Evolutionary conservation across 2,888 invertebrate genomes (phyloP), one percentile per base, ranked within the genome.

Genomic region (Stenotaenia linearis): DNA sequence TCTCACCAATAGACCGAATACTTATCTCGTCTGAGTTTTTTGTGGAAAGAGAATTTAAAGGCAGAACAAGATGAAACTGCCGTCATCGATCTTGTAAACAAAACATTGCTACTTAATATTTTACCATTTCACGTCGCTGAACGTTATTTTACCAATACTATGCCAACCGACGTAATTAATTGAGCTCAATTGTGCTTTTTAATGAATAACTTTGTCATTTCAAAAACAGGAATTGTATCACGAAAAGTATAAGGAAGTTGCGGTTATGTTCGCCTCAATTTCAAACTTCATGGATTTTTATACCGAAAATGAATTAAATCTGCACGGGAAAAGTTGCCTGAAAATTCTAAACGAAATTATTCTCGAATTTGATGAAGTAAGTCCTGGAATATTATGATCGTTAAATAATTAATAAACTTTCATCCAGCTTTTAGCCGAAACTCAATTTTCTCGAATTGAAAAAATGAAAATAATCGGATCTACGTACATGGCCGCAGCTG

Each of bases 401-500:
- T n/a, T n/a, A 69, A 28, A 28, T 15, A 15, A 12, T 10, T 25
- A 10, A 69, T 25, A 28, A 28, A 10, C 6, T 21, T 6, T 25
- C 28, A 5, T 28, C 10, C n/a, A 69, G 69, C 28, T 69, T 23
- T 69, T 95, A 4, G 90, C 91, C 69, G 88, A 90, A 79, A 87
- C 89, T 0, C 87, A 91, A 78, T 91, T 90, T 83, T 85, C 85
- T 37, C 85, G 92, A 83, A 92, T 98, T 9, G 98, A 98, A 86
- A 98, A 98, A 87, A 98, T 98, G 40, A 98, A 98, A 88, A 93
- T 98, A 79, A 96, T 97, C 75, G 96, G 96, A 80, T 95, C 95
- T 90, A 97, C 97, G 0, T 98, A 97, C 84, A 97, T 98, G 97
- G 97, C 97, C 1, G 97, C 97, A 0, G 95, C 95, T 84, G 98